Evolutionary conservation across 2,888 invertebrate genomes (phyloP).

Genomic region (Temnothorax ravouxi): DNA sequence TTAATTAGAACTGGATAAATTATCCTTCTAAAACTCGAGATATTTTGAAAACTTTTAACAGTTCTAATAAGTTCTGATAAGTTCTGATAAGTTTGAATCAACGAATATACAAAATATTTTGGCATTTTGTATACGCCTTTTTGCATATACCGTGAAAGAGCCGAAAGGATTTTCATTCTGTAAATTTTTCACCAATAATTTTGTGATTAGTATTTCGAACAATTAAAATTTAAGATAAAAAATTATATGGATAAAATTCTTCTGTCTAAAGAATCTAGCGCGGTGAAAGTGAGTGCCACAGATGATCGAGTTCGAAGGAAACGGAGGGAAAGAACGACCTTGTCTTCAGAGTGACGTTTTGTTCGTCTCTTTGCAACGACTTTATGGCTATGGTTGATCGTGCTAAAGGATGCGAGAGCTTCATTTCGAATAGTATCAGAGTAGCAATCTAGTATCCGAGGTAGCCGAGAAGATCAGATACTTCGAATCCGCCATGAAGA

Average conservation of each 20-base stretch:
- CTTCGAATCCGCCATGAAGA: constrained; percentile 7
- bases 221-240: neutral
- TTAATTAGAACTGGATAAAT: neutral
- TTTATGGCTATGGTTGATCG: neutral
- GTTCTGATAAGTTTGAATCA: neutral
- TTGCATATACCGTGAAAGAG: neutral
- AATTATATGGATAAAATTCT: neutral
- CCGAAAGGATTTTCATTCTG: neutral
- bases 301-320: constrained; percentile 15
- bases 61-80: neutral
- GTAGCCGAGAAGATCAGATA: neutral
- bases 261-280: neutral
- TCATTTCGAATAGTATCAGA: neutral
- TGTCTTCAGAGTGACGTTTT: constrained; percentile 9
- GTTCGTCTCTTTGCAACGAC: neutral
- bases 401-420: neutral
- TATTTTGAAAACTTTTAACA: neutral
- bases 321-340: constrained; percentile 2
- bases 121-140: neutral
- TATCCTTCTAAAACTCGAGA: neutral
- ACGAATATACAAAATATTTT: neutral
- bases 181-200: constrained; percentile 6
- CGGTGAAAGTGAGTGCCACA: constrained; percentile 23
- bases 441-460: neutral
- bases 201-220: neutral